Evolutionary conservation across 2,113 vertebrate genomes (phyloP).

Genomic region (Notechis scutatus): DNA sequence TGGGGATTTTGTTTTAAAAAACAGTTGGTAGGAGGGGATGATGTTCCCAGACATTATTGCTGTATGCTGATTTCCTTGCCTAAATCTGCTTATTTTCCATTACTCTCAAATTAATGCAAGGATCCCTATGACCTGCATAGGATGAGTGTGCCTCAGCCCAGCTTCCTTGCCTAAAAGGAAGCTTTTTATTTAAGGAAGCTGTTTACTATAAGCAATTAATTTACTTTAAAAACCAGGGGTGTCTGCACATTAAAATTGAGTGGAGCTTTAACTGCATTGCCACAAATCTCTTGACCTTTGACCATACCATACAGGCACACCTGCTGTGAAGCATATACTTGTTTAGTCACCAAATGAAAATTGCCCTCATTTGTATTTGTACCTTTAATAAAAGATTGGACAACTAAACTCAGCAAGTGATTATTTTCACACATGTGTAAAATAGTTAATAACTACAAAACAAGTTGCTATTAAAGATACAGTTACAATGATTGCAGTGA

Average conservation of each 20-base stretch:
- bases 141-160: neutral
- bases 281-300: neutral
- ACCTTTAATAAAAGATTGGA: neutral
- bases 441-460: neutral
- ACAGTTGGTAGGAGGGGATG: neutral
- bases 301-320: neutral
- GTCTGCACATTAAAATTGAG: neutral
- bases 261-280: neutral
- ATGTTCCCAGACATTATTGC: neutral
- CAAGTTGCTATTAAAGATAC: neutral
- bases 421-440: neutral
- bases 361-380: neutral
- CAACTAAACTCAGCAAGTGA: neutral
- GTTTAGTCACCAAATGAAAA: neutral
- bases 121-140: neutral
- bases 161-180: neutral
- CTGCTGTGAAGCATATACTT: neutral
- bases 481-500: neutral
- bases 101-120: neutral
- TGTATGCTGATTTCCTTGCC: neutral
- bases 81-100: neutral
- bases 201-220: neutral
- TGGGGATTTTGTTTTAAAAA: neutral
- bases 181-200: neutral
- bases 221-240: neutral